Evolutionary conservation across 1,140 invertebrate species (phyloP).

Genomic region (Solenopsis invicta): DNA sequence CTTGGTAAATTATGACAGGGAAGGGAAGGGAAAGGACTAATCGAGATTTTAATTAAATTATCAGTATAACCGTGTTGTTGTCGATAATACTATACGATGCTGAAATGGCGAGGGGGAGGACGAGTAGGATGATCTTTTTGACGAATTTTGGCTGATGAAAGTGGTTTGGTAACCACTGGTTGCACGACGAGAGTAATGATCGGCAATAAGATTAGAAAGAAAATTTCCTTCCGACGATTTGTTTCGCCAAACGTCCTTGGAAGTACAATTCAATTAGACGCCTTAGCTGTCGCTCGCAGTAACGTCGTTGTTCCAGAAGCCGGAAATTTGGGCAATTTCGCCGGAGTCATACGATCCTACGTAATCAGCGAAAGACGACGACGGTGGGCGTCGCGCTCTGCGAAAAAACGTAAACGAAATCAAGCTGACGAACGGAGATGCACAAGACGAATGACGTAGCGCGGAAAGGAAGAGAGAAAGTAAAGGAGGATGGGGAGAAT

Average conservation of each 20-base stretch:
- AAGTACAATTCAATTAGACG: slow-evolving; percentile 44
- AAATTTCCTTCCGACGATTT: slow-evolving; percentile 14
- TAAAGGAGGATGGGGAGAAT: not conserved
- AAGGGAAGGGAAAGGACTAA: slow-evolving; percentile 45
- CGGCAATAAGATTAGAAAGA: not conserved
- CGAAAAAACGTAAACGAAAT: slow-evolving; percentile 28
- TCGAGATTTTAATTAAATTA: slow-evolving; percentile 74
- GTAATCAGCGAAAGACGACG: slow-evolving; percentile 53
- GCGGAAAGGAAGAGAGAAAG: slow-evolving; percentile 1
- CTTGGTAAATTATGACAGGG: not conserved
- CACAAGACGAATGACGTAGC: slow-evolving; percentile 13
- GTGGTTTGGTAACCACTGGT: not conserved
- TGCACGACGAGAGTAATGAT: slow-evolving; percentile 1
- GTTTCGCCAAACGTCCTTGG: slow-evolving; percentile 46
- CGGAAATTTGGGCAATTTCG: slow-evolving; percentile 53
- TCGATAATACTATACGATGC: slow-evolving; percentile 59
- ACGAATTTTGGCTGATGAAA: not conserved
- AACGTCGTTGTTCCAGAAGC: slow-evolving; percentile 47
- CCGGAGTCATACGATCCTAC: slow-evolving; percentile 45
- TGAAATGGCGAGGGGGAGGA: not conserved
- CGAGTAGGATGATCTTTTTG: not conserved
- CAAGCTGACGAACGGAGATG: slow-evolving; percentile 3
- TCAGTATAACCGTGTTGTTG: slow-evolving; percentile 60
- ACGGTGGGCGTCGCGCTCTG: slow-evolving; percentile 36
- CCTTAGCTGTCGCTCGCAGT: slow-evolving; percentile 36